Evolutionary conservation across 2,113 vertebrate genomes (phyloP), one percentile per base, ranked within the genome.

Genomic region (Indicator indicator): DNA sequence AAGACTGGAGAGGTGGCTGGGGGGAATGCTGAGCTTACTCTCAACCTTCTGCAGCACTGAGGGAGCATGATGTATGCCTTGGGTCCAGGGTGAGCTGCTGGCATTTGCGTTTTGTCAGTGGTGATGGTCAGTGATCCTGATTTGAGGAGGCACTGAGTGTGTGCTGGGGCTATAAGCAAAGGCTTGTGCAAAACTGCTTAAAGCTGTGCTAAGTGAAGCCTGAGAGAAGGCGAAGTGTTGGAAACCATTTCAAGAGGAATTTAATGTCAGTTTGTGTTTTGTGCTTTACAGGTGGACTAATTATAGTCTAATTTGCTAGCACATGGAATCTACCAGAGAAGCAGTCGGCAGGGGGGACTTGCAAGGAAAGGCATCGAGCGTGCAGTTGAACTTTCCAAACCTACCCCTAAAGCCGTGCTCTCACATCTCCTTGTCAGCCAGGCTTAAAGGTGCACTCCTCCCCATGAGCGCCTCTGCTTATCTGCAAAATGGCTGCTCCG

Each of bases 311-410:
- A 89, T 88, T 94, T 72, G 75, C 72, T 67, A 69, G 83, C 79
- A 64, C 1, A 3, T 68, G 32, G 69, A 56, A 74, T 54, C 72
- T 86, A 74, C 79, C 69, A 56, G 72, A 67, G 70, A 36, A 86
- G 72, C 52, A 85, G 13, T 59, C 59, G 67, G 71, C 36, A 54
- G 72, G 64, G 48, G 79, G 30, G 72, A 18, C 91, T 71, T 80
- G 54, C 71, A 74, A 74, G 55, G 72, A 56, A 88, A 75, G 75
- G 40, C 81, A 82, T 42, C 2, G 9, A 85, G 63, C 8, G 0
- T 69, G 89, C 59, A 85, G 87, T 67, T 91, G 88, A 80, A 86
- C 90, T 95, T 95, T 88, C 80, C 48, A 68, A 71, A 78, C 58
- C 69, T 67, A 33, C 65, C 72, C 56, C 75, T 63, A 71, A 65